Conservation (phyloP, 2,113 vertebrate species). For the Pongo pygmaeus region DNA sequence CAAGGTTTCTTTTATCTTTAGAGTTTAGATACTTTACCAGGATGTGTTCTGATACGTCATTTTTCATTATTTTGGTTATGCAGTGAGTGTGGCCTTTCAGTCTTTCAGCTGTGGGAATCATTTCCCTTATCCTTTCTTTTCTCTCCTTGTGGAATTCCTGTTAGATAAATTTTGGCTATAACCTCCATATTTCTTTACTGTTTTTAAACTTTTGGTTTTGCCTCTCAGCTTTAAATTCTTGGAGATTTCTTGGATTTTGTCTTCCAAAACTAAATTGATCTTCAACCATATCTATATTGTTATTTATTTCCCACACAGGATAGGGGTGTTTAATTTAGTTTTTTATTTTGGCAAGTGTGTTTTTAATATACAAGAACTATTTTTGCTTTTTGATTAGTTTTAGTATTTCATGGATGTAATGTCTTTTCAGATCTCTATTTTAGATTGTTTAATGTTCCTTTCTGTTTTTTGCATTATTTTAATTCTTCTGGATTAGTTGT, state of each 20-base stretch:
- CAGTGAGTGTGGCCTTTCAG: not conserved
- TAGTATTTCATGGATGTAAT: not conserved
- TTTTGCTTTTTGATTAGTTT: slow-evolving; percentile 37
- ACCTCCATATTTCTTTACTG: not conserved
- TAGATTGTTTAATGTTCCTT: not conserved
- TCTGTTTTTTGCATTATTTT: slow-evolving; percentile 19
- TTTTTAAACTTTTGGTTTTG: not conserved
- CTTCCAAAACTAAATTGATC: not conserved
- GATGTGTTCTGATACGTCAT: not conserved
- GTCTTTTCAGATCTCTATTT: not conserved
- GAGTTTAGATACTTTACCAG: not conserved
- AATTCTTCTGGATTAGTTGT: slow-evolving; percentile 2
- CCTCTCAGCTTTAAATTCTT: slow-evolving; percentile 19
- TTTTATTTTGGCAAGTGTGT: not conserved
- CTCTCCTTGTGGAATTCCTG: not conserved
- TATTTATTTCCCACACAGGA: not conserved
- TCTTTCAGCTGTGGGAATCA: not conserved
- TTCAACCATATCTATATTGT: not conserved
- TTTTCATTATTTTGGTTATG: slow-evolving; percentile 41
- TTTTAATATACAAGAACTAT: slow-evolving; percentile 3
- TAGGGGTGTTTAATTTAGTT: not conserved
- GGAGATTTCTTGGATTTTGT: not conserved
- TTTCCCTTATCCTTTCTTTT: not conserved
- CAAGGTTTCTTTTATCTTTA: not conserved
- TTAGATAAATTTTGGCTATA: not conserved